Base-by-base conservation (phyloP, 2,113 vertebrate species). In the Enhydra lutris region DNA sequence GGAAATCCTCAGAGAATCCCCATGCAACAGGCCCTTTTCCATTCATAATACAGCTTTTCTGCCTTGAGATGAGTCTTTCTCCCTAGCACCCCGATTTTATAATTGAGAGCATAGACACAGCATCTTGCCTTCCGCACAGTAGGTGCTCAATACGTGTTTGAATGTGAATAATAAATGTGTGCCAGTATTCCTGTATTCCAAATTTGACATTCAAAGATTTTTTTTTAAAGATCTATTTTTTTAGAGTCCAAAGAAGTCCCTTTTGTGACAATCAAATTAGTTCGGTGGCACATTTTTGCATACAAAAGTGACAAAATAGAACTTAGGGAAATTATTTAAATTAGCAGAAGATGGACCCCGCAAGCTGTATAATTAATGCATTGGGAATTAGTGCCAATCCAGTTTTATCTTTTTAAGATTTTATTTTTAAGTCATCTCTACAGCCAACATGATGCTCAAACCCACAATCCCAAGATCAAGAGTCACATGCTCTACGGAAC, bases 361-460 rank as follows among this genome's bases (percentile, higher is more conserved):
- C 63, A 98, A 94, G 94, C 98, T 98, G 97, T 95, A 94, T 98
- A 98, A 98, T 98, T 97, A 98, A 98, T 97, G 96, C 95, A 96
- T 73, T 95, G 94, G 94, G 86, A 98, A 98, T 97, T 82, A 95
- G 96, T 91, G 92, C 83, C 95, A 98, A 42, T 94, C 85, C 39
- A 42, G 55, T 98, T 98, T 97, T 96, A 97, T 69, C 18, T 76
- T 76, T 76, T 45, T 45, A 45, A 45, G 73, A 76, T 45, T 76
- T 76, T 76, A 29, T 76, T 42, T 45, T 76, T 29, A 45, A 76
- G 73, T 26, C 42, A 8, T 45, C 39, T 26, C 39, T 45, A 45
- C 39, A 29, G 24, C 73, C 6, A 76, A 76, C 39, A 45, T 23
- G 13, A 24, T 1, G 24, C 73, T 76, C 39, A 45, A 76, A 76